Conservation (phyloP, 35 echinoderm and acorn worm species). For the Ptychodera flava region DNA sequence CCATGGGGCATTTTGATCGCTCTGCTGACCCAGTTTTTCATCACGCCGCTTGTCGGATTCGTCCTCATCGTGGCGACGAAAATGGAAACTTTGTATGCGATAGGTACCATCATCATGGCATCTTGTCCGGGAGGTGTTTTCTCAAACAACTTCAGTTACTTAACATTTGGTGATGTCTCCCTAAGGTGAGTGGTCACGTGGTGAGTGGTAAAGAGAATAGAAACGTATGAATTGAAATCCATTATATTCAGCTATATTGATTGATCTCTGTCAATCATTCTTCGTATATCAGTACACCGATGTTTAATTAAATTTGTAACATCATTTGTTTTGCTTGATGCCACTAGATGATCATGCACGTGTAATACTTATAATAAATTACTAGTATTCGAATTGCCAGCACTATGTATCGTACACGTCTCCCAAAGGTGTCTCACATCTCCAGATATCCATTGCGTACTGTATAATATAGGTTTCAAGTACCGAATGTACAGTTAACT, state of each 20-base stretch:
- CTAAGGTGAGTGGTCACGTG: too few species aligned
- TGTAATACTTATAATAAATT: background rate
- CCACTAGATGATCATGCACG: background rate
- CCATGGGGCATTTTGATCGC: background rate
- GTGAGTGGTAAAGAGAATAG: background rate
- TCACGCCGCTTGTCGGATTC: background rate
- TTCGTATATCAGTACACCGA: background rate
- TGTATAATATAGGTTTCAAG: too few species aligned
- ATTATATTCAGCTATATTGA: background rate
- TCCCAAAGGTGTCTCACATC: too few species aligned
- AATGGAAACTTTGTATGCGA: background rate
- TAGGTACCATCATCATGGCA: background rate
- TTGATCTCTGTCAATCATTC: background rate
- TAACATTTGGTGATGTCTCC: background rate
- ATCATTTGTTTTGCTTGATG: background rate
- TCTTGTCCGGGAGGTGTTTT: background rate
- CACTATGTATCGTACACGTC: too few species aligned
- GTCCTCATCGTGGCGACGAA: background rate
- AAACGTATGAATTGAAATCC: background rate
- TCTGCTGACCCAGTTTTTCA: background rate
- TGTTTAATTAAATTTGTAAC: background rate
- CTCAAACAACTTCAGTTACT: background rate
- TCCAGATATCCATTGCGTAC: too few species aligned
- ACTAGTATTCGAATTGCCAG: too few species aligned
- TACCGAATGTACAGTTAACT: too few species aligned